A percentile compares a stretch with the other conserved stretches of the same genome.
These are phyloP conservation scores for Lepidurus packardi DNA, from an alignment of 1,140 invertebrate species.

Conservation along the genomic window DNA sequence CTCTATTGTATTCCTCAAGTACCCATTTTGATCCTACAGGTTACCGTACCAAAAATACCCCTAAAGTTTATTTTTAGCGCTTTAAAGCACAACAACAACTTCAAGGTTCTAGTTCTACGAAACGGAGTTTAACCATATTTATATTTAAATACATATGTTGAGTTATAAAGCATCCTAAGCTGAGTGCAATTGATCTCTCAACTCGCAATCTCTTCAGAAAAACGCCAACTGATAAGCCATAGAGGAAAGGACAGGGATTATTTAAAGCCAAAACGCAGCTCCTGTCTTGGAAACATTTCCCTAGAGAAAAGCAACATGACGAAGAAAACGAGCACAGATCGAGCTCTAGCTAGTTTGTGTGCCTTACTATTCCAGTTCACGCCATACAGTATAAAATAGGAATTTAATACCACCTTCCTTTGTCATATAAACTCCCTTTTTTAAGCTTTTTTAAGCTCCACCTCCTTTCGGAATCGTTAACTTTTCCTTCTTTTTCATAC, in stretches of 20 bases:
- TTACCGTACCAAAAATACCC: too few species aligned
- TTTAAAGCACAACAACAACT: too few species aligned
- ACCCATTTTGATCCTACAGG: too few species aligned
- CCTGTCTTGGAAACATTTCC: conserved; percentile 6
- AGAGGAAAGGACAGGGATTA: neutral
- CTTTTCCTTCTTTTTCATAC: too few species aligned
- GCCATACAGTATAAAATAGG: neutral
- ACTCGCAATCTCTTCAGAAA: neutral
- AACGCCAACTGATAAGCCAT: neutral
- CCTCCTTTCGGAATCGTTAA: too few species aligned
- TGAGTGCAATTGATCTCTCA: too few species aligned
- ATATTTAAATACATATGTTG: too few species aligned
- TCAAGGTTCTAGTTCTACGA: too few species aligned
- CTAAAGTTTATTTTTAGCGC: too few species aligned
- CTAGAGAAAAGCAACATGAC: neutral
- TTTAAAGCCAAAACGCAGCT: neutral
- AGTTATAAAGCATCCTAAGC: too few species aligned
- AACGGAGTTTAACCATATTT: too few species aligned
- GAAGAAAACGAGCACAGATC: neutral
- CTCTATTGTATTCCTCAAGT: too few species aligned
- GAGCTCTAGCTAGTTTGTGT: neutral
- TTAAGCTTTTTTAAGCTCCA: neutral
- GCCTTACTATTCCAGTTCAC: conserved; percentile 3
- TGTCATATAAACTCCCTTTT: neutral
- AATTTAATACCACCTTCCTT: neutral